Conservation (phyloP, 2,888 invertebrate genomes). For the Hoplodrina ambigua region DNA sequence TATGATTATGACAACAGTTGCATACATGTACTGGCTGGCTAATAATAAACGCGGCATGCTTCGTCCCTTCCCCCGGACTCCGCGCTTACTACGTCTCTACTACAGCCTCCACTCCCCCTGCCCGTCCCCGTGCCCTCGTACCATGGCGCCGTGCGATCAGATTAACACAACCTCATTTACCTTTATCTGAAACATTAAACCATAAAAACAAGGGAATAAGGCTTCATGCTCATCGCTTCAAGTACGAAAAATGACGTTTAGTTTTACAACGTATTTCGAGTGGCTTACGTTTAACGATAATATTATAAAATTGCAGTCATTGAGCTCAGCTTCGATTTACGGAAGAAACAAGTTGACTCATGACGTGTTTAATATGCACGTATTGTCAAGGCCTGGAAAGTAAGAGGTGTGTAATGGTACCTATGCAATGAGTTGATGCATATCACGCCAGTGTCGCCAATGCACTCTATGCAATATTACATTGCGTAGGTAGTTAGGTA, state of each 20-base stretch:
- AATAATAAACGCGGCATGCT: constrained; percentile 78
- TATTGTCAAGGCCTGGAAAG: constrained; percentile 51
- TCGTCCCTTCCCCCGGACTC: constrained; percentile 59
- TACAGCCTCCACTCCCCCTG: constrained; percentile 76
- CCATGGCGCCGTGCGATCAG: constrained; percentile 63
- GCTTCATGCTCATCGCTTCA: constrained; percentile 22
- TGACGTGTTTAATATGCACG: constrained; percentile 50
- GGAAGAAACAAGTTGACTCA: constrained; percentile 79
- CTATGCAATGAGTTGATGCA: constrained; percentile 69
- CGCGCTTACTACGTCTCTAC: constrained; percentile 83
- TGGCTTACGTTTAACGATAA: constrained; percentile 78
- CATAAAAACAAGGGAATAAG: constrained; percentile 26
- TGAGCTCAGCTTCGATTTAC: constrained; percentile 70
- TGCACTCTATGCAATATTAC: constrained; percentile 60
- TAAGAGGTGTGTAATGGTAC: constrained; percentile 62
- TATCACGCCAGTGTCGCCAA: constrained; percentile 71
- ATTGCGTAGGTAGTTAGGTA: constrained; percentile 21
- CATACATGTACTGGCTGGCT: constrained; percentile 68
- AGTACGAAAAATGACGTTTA: constrained; percentile 29
- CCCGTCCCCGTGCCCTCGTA: constrained; percentile 68
- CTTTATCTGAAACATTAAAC: constrained; percentile 28
- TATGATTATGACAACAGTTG: constrained; percentile 15
- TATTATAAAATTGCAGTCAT: constrained; percentile 80
- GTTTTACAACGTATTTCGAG: constrained; percentile 69
- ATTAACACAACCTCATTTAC: constrained; percentile 12